Percentiles rank a stretch among this genome's conserved stretches.
These are phyloP conservation scores for Plecotus auritus DNA, from an alignment of 2,113 vertebrate genomes.

Conservation along the genomic window DNA sequence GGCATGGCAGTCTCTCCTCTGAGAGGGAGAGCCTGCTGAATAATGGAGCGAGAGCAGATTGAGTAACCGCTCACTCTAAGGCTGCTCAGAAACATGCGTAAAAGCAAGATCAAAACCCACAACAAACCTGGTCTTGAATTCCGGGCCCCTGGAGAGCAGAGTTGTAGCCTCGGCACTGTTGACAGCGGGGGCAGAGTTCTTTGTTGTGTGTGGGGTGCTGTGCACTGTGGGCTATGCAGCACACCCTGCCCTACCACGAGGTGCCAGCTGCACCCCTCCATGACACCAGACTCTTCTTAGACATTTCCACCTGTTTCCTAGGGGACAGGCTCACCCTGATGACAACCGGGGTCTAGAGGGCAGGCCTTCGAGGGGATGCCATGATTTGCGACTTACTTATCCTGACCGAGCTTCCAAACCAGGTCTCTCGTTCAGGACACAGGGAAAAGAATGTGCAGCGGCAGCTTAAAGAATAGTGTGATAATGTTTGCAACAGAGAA, in stretches of 20 bases:
- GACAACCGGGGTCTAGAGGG: not conserved
- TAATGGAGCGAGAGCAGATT: rapidly evolving
- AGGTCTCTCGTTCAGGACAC: not conserved
- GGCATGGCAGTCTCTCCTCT: rapidly evolving
- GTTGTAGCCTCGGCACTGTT: not conserved
- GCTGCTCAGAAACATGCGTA: not conserved
- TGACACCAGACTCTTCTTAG: not conserved
- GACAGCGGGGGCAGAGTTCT: not conserved
- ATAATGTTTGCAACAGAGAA: not conserved
- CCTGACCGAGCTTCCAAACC: not conserved
- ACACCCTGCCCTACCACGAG: not conserved
- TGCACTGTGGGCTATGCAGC: not conserved
- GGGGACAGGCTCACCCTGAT: not conserved
- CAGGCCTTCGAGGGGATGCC: rapidly evolving
- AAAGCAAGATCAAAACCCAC: not conserved
- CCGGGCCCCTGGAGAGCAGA: not conserved
- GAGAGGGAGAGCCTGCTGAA: not conserved
- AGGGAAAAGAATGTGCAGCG: not conserved
- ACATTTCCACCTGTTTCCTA: not conserved
- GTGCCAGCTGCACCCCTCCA: not conserved
- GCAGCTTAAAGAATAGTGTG: not conserved
- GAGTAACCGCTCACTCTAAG: not conserved
- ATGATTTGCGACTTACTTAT: not conserved
- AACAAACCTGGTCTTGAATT: not conserved
- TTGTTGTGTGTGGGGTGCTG: not conserved